A percentile compares a stretch with the other conserved stretches of the same genome.
Conservation (phyloP, 2,113 vertebrate genomes). For the Ramphastos sulfuratus region DNA sequence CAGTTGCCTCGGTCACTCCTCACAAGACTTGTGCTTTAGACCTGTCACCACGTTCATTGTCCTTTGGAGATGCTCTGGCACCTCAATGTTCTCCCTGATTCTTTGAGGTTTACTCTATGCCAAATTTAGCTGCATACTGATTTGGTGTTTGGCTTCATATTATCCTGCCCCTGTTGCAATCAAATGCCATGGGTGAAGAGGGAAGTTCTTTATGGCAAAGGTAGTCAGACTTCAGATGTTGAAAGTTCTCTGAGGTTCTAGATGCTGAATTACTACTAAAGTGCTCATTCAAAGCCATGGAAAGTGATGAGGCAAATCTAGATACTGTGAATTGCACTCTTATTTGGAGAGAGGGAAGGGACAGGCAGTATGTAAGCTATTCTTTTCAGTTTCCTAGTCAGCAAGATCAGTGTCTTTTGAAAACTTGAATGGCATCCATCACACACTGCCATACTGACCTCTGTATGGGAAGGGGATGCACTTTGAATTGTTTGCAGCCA, state of each 20-base stretch:
- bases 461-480: not conserved
- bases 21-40: too few relatives aligned
- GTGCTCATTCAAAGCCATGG: rapidly evolving
- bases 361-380: not conserved
- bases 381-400: not conserved
- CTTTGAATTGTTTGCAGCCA: not conserved
- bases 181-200: not conserved
- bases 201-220: not conserved
- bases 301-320: not conserved
- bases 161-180: not conserved
- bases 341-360: not conserved
- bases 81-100: not conserved
- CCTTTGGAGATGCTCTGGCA: too few relatives aligned
- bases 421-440: not conserved
- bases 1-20: too few relatives aligned
- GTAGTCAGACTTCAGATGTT: not conserved
- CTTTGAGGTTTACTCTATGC: not conserved
- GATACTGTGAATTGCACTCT: not conserved
- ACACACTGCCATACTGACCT: not conserved
- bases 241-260: not conserved
- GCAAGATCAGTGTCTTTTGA: not conserved
- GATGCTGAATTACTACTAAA: not conserved
- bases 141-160: not conserved
- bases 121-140: not conserved
- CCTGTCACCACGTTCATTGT: too few relatives aligned